phyloP scores from a whole-genome alignment of 1,140 invertebrate genomes.

The Cyclina sinensis region DNA sequence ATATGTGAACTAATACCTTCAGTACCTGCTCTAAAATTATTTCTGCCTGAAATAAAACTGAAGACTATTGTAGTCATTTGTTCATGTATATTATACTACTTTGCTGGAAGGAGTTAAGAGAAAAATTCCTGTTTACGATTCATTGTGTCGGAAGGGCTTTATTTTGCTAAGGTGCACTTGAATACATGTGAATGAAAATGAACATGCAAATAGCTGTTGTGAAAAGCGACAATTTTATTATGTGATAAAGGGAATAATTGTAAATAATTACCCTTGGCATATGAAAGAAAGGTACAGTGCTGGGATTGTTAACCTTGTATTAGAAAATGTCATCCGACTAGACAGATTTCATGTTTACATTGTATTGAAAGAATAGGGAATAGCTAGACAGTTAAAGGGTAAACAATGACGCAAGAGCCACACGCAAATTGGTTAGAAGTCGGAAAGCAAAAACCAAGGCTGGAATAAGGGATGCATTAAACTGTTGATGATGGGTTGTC shows the following conservation, averaged over 20 bases:
- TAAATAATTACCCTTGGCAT: not conserved
- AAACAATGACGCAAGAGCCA: not conserved
- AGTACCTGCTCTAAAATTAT: no score
- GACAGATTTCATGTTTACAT: not conserved
- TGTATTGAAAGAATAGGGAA: not conserved
- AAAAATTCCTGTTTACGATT: no score
- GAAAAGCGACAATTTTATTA: not conserved
- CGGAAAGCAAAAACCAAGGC: not conserved
- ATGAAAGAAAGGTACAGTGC: not conserved
- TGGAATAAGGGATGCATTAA: no score
- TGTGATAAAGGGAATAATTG: not conserved
- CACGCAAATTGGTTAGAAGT: constrained; percentile 1
- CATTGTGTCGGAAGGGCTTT: no score
- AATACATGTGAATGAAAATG: not conserved
- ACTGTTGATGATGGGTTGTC: no score
- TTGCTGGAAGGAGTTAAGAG: no score
- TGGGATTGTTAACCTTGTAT: not conserved
- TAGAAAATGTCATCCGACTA: not conserved
- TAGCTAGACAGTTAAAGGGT: not conserved
- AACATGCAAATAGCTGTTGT: not conserved
- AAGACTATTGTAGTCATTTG: no score
- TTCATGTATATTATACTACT: no score
- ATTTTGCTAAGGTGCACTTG: not conserved
- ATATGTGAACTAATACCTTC: no score
- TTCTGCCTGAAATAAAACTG: no score